A percentile compares a stretch with the other conserved stretches of the same genome.
These are phyloP conservation scores for Sebastes schlegelii DNA, from an alignment of 2,113 vertebrate genomes.

Conservation along the genomic window DNA sequence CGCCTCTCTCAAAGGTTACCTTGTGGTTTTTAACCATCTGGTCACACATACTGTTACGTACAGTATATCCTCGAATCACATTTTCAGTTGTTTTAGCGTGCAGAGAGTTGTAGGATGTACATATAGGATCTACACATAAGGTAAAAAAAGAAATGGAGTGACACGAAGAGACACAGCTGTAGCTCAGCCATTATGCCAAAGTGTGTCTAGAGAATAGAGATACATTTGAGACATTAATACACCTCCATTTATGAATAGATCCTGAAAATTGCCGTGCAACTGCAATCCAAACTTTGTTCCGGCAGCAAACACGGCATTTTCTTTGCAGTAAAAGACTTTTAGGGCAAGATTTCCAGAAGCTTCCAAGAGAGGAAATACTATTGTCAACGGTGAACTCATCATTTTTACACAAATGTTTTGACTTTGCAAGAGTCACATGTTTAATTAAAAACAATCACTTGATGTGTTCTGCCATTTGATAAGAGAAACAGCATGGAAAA, in stretches of 20 bases:
- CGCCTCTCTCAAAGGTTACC: slow-evolving; percentile 8
- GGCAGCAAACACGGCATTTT: neutral
- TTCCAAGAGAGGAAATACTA: neutral
- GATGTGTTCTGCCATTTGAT: neutral
- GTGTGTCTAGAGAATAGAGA: no score
- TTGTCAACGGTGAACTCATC: no score
- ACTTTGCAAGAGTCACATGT: no score
- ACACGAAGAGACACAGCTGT: neutral
- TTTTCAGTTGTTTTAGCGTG: neutral
- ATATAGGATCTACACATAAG: neutral
- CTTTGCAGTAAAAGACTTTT: neutral
- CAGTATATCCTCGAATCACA: neutral
- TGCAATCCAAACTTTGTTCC: no score
- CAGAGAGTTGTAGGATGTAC: neutral
- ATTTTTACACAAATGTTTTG: no score
- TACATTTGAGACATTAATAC: no score
- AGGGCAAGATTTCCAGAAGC: neutral
- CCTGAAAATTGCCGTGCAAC: no score
- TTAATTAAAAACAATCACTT: neutral
- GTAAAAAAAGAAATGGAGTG: no score
- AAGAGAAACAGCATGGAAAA: neutral
- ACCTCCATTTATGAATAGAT: no score
- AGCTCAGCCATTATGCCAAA: no score
- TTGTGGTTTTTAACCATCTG: slow-evolving; percentile 36
- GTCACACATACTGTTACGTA: slow-evolving; percentile 20